Base-by-base conservation (phyloP, 2,888 invertebrate species). In the Diadromus collaris region DNA sequence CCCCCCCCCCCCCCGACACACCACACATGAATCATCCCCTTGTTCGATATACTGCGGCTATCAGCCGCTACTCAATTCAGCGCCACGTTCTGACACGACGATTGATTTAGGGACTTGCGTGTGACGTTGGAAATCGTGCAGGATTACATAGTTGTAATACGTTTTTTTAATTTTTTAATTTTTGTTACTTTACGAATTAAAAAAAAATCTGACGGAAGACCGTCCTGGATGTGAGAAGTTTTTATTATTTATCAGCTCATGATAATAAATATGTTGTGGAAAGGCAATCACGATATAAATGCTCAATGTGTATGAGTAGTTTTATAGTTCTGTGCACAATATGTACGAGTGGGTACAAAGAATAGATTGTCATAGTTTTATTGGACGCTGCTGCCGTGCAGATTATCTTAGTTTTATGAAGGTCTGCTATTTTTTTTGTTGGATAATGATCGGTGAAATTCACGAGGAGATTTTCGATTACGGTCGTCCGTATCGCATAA, bases 11-110 rank as follows among this genome's bases (percentile, higher is more conserved):
- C 5, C 5, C 51, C 21, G 24, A 24, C 51, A 21, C 21, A 21
- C 9, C 51, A 24, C 21, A 51, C 10, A 51, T 51, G 51, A 51
- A 24, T 51, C 51, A 51, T 51, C 24, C 51, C 51, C 51, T 24
- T 24, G 1, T 24, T 10, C 5, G 51, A 9, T 21, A 21, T 24
- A 41, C 4, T 13, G 51, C 10, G 24, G 24, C 21, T 51, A 51
- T 51, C 51, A 5, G 10, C 13, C 21, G 51, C 24, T 21, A 48
- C 48, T 48, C 21, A 24, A 51, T 51, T n/a, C 51, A 5, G 24
- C 24, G 51, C 24, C 4, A 9, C 51, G 51, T 24, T 51, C 10
- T 13, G 24, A 51, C 24, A 24, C 24, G 24, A 51, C 24, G 24
- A 51, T 51, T 24, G 21, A 51, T 51, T 51, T 13, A 9, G 10